phyloP scores from a whole-genome alignment of 2,797 vertebrate species.

The Heterohyrax brucei region DNA sequence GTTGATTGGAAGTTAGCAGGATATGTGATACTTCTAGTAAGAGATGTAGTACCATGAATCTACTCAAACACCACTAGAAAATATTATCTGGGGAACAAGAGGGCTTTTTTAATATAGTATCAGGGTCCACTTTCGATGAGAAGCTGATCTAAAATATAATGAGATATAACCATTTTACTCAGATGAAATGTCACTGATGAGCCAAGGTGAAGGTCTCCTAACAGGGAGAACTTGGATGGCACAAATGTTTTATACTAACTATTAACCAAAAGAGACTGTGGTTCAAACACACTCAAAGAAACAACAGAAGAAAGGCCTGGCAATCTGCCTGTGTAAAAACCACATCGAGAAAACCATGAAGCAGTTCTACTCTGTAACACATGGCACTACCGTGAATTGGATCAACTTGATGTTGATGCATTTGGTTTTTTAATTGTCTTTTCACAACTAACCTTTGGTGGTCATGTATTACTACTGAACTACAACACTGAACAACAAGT shows the following conservation, averaged over 20 bases:
- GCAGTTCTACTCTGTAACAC: background rate
- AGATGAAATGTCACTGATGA: background rate
- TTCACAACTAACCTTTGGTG: background rate
- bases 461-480: background rate
- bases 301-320: background rate
- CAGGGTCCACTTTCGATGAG: background rate
- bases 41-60: rapidly evolving
- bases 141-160: background rate
- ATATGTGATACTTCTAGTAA: background rate
- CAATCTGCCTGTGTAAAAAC: background rate
- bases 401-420: background rate
- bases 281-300: background rate
- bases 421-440: background rate
- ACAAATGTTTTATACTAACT: background rate
- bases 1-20: background rate
- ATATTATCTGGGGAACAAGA: background rate
- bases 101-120: rapidly evolving
- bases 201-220: background rate
- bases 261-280: background rate
- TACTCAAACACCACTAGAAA: rapidly evolving
- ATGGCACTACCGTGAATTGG: background rate
- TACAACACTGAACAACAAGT: background rate
- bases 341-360: too few species aligned
- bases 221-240: background rate
- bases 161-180: background rate